A percentile compares a stretch with the other conserved stretches of the same genome.
phyloP scores from a whole-genome alignment of 2,888 invertebrate genomes.

The Odontocerum albicorne region DNA sequence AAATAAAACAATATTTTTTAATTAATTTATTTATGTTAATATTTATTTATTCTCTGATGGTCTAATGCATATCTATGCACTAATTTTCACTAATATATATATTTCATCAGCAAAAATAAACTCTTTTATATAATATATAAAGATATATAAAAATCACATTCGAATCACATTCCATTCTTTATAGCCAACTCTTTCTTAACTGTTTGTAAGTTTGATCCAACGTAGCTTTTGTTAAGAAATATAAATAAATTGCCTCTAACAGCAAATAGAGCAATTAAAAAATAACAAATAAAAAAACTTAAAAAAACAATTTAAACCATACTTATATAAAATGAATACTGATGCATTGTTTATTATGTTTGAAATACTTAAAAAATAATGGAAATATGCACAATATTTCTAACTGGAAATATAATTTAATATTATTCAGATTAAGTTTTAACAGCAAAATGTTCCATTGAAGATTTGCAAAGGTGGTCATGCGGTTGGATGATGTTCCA shows the following conservation, averaged over 20 bases:
- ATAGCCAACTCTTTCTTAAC: slow-evolving; percentile 3
- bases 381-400: slow-evolving; percentile 15
- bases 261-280: neutral
- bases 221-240: no score
- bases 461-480: slow-evolving; percentile 43
- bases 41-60: no score
- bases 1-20: no score
- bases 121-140: neutral
- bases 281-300: neutral
- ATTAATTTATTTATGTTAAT: no score
- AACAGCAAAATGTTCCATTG: slow-evolving; percentile 26
- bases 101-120: slow-evolving; percentile 12
- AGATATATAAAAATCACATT: slow-evolving; percentile 11
- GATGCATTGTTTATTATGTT: neutral
- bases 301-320: neutral
- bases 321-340: slow-evolving; percentile 11
- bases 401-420: no score
- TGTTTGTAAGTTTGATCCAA: no score
- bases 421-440: slow-evolving; percentile 19
- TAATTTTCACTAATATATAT: neutral
- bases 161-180: slow-evolving; percentile 7
- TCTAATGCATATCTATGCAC: no score
- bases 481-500: slow-evolving; percentile 53
- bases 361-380: slow-evolving; percentile 8
- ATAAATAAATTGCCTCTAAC: neutral